These are phyloP conservation scores for Campaea margaritaria DNA, from an alignment of 2,888 invertebrate species.

Conservation along the genomic window DNA sequence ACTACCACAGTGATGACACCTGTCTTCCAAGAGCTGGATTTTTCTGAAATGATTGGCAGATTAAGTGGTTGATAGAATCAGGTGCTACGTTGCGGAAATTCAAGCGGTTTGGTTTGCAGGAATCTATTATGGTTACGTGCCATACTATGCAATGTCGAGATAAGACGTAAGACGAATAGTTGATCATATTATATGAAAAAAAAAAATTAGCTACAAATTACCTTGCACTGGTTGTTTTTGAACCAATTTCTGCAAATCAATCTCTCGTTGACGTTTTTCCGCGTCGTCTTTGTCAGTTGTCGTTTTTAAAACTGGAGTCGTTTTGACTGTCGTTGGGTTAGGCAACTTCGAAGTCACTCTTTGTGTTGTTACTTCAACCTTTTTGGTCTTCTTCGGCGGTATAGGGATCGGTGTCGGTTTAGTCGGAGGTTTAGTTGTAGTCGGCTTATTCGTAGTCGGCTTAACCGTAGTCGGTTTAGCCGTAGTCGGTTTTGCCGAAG, in stretches of 20 bases:
- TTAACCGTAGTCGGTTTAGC: conserved; percentile 30
- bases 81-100: too few relatives aligned
- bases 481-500: conserved; percentile 28
- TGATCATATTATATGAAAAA: too few relatives aligned
- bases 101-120: too few relatives aligned
- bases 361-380: conserved; percentile 19
- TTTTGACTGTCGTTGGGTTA: conserved; percentile 18
- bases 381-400: conserved; percentile 25
- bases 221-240: conserved; percentile 2
- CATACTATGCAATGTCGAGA: too few relatives aligned
- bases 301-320: conserved; percentile 10
- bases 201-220: background rate
- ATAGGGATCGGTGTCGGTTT: conserved; percentile 37
- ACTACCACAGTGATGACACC: conserved; percentile 50
- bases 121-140: too few relatives aligned
- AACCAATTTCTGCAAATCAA: conserved; percentile 25
- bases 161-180: too few relatives aligned
- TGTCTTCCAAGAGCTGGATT: conserved; percentile 47
- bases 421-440: conserved; percentile 35
- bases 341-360: conserved; percentile 22
- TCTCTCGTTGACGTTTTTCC: conserved; percentile 27
- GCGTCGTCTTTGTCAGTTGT: conserved; percentile 21
- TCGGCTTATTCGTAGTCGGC: too few relatives aligned
- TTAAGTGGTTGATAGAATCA: too few relatives aligned
- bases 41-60: conserved; percentile 47